Conservation (phyloP, 2,888 invertebrate genomes). For the Isoperla grammatica region DNA sequence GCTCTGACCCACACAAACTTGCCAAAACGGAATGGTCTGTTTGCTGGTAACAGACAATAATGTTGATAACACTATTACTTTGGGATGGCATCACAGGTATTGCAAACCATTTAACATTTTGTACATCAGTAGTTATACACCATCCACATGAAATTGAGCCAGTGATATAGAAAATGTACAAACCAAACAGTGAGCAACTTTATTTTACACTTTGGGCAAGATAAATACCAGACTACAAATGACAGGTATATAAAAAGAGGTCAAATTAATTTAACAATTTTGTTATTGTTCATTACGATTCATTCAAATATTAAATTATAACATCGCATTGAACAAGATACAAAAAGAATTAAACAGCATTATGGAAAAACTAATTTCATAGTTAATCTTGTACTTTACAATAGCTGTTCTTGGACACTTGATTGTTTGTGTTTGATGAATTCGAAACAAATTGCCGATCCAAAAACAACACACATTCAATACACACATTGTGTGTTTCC, state of each 20-base stretch:
- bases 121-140: not conserved
- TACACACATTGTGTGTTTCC: not conserved
- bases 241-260: not conserved
- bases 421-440: not conserved
- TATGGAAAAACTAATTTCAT: not conserved
- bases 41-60: not conserved
- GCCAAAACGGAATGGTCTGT: constrained; percentile 4
- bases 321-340: constrained; percentile 16
- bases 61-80: not conserved
- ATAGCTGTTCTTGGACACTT: constrained; percentile 21
- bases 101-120: constrained; percentile 1
- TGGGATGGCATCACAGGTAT: constrained; percentile 3
- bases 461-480: not conserved
- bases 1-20: constrained; percentile 1
- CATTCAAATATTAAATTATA: constrained; percentile 28
- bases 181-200: not conserved
- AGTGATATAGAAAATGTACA: not conserved
- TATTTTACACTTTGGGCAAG: not conserved
- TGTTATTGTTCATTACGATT: constrained; percentile 15
- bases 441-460: not conserved
- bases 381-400: constrained; percentile 24
- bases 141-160: not conserved
- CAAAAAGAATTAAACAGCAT: constrained; percentile 6
- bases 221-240: constrained; percentile 8
- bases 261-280: too few species aligned